Evolutionary conservation across 2,113 vertebrate genomes (phyloP), one percentile per base, ranked within the genome.

Genomic region (Bothrops jararaca): DNA sequence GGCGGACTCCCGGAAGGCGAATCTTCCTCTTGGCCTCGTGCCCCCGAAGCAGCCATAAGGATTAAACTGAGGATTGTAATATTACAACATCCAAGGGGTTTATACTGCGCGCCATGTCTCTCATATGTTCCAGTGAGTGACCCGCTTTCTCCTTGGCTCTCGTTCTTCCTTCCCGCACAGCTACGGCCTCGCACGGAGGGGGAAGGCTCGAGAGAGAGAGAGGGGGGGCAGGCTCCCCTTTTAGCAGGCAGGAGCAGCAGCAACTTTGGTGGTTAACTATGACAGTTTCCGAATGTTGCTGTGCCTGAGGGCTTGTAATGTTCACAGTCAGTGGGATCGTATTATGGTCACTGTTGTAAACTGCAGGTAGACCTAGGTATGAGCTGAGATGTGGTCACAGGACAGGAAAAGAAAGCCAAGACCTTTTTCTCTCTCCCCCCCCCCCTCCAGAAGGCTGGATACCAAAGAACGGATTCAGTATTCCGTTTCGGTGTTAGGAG

Each of bases 51-150:
- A 85, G 80, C 87, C 91, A 39, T 4, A 5, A 45, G 74, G 53
- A 1, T 26, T 11, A 29, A 15, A 26, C 23, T 4, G 85, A 80
- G 56, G 29, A 39, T 53, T 53, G 3, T 53, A 11, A 13, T 53
- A 2, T 53, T 3, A 13, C 52, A 53, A 12, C 3, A 2, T 11
- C 52, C 52, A 53, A 3, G 52, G 50, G 52, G 52, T 13, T 53
- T 13, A 3, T 53, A 39, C 23, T 10, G 56, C 39, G 18, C 95
- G 89, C 95, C 96, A 98, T 98, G 97, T 97, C 98, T 64, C 96
- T 98, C n/a, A 98, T 98, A 92, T 98, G 98, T 96, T 98, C 97
- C 24, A 98, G 98, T 98, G 96, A 97, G 98, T 96, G 85, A 26
- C 2, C 57, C 91, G 58, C 22, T 69, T 53, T 92, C 57, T 69